Base-by-base conservation (phyloP, 1,140 invertebrate genomes). In the Pseudomyrmex cubaensis region DNA sequence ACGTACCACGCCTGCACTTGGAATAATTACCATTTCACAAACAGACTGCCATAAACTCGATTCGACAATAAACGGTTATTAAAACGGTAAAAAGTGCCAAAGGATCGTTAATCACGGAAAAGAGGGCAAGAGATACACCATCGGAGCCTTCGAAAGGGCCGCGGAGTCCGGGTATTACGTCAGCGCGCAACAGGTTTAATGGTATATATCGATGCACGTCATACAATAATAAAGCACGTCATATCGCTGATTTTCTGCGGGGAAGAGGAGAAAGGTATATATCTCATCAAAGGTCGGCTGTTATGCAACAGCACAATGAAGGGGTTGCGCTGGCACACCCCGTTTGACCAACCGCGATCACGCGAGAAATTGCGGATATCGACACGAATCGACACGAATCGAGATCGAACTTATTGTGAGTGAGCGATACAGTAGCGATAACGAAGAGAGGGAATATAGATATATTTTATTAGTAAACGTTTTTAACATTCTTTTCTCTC, bases 81-180 rank as follows among this genome's bases (percentile, higher is more conserved):
- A 77, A 77, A 77, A 13, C 44, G 48, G 17, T 67, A 77, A 52
- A 66, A 77, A 77, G 67, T 46, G 2, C n/a, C 17, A 48, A 66
- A 66, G 17, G 17, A 48, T 77, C 75, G 75, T 77, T 77, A 69
- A 77, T 77, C 75, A 67, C 67, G 75, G 25, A 63, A 77, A 77
- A 77, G 63, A 22, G 13, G 13, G 50, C 63, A 44, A 17, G 63
- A 46, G 63, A 54, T 69, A 67, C 50, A 56, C 50, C 62, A 48
- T 77, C 74, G 74, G 7, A 77, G 62, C 48, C 63, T 77, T 77
- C 63, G 75, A 77, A 77, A 77, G 75, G 75, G 75, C 50, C 63
- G 1, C 2, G 13, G 20, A 22, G 35, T 46, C 48, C 25, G 25
- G 48, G 15, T 44, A 48, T 77, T 77, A 77, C 63, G 15, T 67